These are phyloP conservation scores for Falco concolor DNA, from an alignment of 2,797 vertebrate species.

Conservation along the genomic window DNA sequence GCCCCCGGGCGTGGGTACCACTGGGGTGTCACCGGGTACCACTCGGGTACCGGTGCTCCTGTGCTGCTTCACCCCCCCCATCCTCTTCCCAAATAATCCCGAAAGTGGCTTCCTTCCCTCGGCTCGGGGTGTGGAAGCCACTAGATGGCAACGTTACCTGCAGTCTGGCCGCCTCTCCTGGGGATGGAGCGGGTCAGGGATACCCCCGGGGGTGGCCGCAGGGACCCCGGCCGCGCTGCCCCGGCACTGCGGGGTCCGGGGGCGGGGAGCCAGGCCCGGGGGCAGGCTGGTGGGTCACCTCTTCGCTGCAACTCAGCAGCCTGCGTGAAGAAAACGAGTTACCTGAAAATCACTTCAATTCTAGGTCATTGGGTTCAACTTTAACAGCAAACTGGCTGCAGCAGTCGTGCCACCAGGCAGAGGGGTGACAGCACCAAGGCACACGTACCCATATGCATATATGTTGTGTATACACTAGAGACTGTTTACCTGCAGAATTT, in stretches of 20 bases:
- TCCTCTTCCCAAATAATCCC: neutral
- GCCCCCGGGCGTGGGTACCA: neutral
- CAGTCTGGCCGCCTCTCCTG: neutral
- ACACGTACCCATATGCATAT: fast-evolving
- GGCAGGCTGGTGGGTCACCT: neutral
- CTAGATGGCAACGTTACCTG: conserved; percentile 49
- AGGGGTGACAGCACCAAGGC: neutral
- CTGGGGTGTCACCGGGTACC: neutral
- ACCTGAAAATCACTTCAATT: neutral
- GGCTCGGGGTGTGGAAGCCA: neutral
- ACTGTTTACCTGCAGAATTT: neutral
- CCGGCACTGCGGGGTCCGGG: neutral
- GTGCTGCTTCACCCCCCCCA: neutral
- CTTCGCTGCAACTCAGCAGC: fast-evolving
- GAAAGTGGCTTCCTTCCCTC: neutral
- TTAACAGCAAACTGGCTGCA: neutral
- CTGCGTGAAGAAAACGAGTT: fast-evolving
- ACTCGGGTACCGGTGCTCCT: neutral
- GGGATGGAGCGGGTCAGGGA: neutral
- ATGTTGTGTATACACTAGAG: fast-evolving
- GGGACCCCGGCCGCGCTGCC: neutral
- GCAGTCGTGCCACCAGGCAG: fast-evolving
- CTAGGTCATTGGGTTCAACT: neutral
- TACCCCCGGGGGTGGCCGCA: neutral
- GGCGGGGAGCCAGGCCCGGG: neutral